These are phyloP conservation scores for Bujurquina vittata DNA, from an alignment of 2,113 vertebrate species.

Conservation along the genomic window DNA sequence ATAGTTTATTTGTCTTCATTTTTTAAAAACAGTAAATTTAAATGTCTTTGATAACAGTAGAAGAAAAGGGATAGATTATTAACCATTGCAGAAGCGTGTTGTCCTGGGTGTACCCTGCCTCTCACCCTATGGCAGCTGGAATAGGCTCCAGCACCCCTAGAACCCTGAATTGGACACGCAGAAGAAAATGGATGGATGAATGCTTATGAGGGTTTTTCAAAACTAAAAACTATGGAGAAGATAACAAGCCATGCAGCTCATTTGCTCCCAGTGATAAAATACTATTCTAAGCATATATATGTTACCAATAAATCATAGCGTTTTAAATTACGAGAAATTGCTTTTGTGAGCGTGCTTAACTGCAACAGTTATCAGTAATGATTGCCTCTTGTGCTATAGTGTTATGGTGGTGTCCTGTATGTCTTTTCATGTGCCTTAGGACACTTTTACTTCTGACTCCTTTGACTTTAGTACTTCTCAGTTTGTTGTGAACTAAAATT, in stretches of 20 bases:
- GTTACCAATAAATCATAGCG: neutral
- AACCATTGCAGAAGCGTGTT: neutral
- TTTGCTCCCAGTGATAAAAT: neutral
- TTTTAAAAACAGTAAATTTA: neutral
- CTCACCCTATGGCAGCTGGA: too few species aligned
- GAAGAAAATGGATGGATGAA: too few species aligned
- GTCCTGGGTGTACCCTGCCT: too few species aligned
- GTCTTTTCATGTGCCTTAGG: neutral
- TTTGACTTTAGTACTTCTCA: neutral
- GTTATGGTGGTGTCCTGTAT: conserved; percentile 1
- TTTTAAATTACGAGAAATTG: neutral
- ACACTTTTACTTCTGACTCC: neutral
- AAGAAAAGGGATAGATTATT: neutral
- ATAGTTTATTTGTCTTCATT: neutral
- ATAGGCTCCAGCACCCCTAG: too few species aligned
- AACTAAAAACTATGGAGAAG: neutral
- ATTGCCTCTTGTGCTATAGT: neutral
- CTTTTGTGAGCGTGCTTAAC: neutral
- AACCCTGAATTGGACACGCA: too few species aligned
- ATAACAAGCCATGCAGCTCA: neutral
- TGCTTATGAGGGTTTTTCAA: neutral
- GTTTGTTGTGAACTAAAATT: neutral
- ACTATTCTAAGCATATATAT: neutral
- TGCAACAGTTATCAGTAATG: neutral
- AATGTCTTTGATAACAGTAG: neutral